Conservation (phyloP, 1,140 invertebrate species). For the Lasioglossum albipes region DNA sequence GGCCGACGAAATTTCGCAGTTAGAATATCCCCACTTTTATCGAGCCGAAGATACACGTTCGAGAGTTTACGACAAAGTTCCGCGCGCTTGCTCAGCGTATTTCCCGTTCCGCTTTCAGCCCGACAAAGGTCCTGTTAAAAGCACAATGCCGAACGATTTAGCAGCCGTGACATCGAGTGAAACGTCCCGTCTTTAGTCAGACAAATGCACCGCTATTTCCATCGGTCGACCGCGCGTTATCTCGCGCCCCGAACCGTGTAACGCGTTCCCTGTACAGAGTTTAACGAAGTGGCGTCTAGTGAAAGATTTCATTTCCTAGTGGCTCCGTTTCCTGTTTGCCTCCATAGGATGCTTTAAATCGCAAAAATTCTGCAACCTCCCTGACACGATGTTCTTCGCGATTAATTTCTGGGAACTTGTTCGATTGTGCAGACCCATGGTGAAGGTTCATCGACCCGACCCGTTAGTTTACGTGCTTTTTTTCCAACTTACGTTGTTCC, state of each 20-base stretch:
- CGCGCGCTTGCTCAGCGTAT: too few species aligned
- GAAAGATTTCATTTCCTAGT: slow-evolving; percentile 3
- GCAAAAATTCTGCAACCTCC: too few species aligned
- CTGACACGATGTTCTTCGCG: too few species aligned
- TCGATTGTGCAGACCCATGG: neutral
- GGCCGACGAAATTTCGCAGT: neutral
- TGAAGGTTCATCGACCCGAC: neutral
- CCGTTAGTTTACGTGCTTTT: neutral
- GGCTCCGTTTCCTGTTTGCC: too few species aligned
- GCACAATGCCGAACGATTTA: neutral
- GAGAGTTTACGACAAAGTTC: neutral
- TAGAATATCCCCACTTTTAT: neutral
- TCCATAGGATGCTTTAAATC: too few species aligned
- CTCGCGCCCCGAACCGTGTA: too few species aligned
- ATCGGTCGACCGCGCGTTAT: neutral
- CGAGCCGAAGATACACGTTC: neutral
- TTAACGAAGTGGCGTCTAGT: neutral
- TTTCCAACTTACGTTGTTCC: slow-evolving; percentile 84
- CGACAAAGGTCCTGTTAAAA: neutral
- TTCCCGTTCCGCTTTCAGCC: neutral
- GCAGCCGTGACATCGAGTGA: neutral
- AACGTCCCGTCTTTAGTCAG: slow-evolving; percentile 1
- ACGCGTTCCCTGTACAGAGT: neutral
- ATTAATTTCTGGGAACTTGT: neutral
- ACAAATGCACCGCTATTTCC: neutral